Conservation (phyloP, 2,113 vertebrate genomes). For the Herpetotheres cachinnans region DNA sequence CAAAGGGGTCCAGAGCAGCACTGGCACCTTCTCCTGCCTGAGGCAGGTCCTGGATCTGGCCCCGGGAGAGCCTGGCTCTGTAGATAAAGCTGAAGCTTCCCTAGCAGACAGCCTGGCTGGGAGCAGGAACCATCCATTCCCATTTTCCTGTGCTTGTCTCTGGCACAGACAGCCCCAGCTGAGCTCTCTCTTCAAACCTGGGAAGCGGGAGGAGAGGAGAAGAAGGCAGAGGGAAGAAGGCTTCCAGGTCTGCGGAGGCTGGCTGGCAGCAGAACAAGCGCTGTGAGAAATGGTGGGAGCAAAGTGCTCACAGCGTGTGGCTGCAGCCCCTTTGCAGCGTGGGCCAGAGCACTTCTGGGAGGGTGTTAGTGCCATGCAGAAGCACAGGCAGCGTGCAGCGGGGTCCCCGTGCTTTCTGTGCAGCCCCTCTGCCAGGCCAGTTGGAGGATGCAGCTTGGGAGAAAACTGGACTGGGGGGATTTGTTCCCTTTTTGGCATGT, state of each 20-base stretch:
- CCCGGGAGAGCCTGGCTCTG: neutral
- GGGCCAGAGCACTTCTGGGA: neutral
- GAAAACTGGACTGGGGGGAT: neutral
- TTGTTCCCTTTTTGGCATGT: neutral
- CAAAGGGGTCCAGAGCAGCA: neutral
- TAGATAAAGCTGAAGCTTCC: neutral
- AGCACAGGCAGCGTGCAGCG: neutral
- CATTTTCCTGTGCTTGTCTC: neutral
- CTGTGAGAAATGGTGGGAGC: neutral
- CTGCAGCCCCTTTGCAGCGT: neutral
- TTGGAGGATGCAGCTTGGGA: neutral
- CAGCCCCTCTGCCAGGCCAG: neutral
- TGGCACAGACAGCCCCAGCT: neutral
- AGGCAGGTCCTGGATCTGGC: neutral
- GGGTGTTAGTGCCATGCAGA: rapidly evolving
- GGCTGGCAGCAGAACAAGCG: neutral
- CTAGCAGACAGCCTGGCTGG: neutral
- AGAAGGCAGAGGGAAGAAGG: neutral
- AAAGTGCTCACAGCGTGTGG: rapidly evolving
- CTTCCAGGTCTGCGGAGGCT: neutral
- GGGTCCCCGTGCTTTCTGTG: neutral
- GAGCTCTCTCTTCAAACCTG: neutral
- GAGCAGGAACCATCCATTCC: neutral
- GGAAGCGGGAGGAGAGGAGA: neutral
- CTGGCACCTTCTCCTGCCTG: neutral